These are phyloP conservation scores for Rhamphomyia laevipes DNA, from an alignment of 2,888 invertebrate species.

Conservation along the genomic window DNA sequence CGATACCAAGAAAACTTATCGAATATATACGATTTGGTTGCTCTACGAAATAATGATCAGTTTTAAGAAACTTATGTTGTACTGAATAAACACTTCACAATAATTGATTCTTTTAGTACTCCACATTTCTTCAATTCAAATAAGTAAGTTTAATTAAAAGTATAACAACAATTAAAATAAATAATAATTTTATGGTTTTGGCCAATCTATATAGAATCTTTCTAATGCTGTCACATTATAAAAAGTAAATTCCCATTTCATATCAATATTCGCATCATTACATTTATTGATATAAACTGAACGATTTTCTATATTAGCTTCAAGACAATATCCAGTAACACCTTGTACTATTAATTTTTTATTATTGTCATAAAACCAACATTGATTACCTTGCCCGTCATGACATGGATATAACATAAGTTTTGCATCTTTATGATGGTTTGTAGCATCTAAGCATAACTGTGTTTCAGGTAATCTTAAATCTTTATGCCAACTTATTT, in stretches of 20 bases:
- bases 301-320: slow-evolving; percentile 51
- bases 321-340: slow-evolving; percentile 60
- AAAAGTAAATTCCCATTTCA: slow-evolving; percentile 36
- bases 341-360: slow-evolving; percentile 29
- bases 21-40: no score
- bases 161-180: no score
- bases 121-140: no score
- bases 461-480: slow-evolving; percentile 39
- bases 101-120: no score
- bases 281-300: slow-evolving; percentile 61
- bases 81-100: no score
- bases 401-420: slow-evolving; percentile 78
- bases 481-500: slow-evolving; percentile 24
- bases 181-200: no score
- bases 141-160: no score
- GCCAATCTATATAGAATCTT: no score
- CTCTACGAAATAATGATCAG: no score
- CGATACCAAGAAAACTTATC: no score
- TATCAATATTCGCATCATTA: slow-evolving; percentile 31
- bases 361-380: slow-evolving; percentile 70
- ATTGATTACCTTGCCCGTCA: slow-evolving; percentile 83
- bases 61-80: no score
- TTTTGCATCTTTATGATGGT: slow-evolving; percentile 54
- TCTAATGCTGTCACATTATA: no score
- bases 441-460: slow-evolving; percentile 79